Percentiles rank a stretch among this genome's conserved stretches.
Evolutionary conservation across 2,888 invertebrate genomes (phyloP).

Genomic region (Cerceris rybyensis): DNA sequence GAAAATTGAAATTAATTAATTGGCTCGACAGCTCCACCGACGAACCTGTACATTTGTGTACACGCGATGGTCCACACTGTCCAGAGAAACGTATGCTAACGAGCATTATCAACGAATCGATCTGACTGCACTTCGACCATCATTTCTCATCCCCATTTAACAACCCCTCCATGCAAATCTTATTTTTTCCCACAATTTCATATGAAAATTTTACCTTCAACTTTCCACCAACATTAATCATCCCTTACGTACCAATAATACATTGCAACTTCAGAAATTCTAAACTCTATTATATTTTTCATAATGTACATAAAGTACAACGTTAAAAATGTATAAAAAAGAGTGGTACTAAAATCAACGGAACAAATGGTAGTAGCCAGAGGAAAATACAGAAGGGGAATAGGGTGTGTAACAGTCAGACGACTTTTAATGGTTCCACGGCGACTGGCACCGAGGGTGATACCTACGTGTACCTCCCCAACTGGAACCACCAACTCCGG

Average conservation of each 20-base stretch:
- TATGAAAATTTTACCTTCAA: too few species aligned
- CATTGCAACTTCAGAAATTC: too few species aligned
- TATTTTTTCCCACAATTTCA: too few species aligned
- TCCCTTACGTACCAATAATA: too few species aligned
- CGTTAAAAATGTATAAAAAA: too few species aligned
- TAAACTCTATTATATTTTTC: too few species aligned
- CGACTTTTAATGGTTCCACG: conserved; percentile 72
- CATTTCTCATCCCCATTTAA: conserved; percentile 13
- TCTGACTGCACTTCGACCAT: conserved; percentile 27
- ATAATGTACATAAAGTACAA: too few species aligned
- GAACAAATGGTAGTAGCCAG: too few species aligned
- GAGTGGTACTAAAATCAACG: too few species aligned
- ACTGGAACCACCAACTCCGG: conserved; percentile 52
- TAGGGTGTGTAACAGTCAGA: conserved; percentile 27
- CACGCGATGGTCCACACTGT: conserved; percentile 42
- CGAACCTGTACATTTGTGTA: conserved; percentile 34
- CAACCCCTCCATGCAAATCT: neutral
- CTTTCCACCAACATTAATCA: too few species aligned
- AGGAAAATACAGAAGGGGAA: neutral
- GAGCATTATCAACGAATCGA: conserved; percentile 67
- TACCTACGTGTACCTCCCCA: conserved; percentile 68
- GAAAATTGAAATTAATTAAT: conserved; percentile 78
- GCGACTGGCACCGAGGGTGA: conserved; percentile 80
- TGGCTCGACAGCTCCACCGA: conserved; percentile 64
- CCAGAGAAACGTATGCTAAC: conserved; percentile 66